These are phyloP conservation scores for Malthinus seriepunctatus DNA, from an alignment of 2,888 invertebrate genomes.

Conservation along the genomic window DNA sequence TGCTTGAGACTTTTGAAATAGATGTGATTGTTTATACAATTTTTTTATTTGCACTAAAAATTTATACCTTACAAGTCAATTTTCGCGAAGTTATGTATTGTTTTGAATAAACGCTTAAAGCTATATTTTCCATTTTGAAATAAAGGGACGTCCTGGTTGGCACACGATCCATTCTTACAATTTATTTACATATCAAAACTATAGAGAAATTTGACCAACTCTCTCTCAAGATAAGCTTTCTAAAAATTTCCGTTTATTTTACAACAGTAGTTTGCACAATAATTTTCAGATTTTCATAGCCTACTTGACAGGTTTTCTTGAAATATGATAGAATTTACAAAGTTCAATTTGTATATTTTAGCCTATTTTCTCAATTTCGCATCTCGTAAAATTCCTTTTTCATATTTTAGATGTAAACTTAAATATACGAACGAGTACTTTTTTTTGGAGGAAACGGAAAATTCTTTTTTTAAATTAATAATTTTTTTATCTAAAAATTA, in stretches of 20 bases:
- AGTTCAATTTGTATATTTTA: conserved; percentile 4
- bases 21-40: too few relatives aligned
- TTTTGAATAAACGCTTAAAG: too few relatives aligned
- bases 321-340: conserved; percentile 3
- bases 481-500: too few relatives aligned
- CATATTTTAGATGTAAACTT: neutral
- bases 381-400: neutral
- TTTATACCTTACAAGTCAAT: too few relatives aligned
- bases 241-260: conserved; percentile 9
- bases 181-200: conserved; percentile 14
- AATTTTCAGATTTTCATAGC: conserved; percentile 11
- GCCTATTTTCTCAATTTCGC: conserved; percentile 1
- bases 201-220: conserved; percentile 15
- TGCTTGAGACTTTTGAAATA: too few relatives aligned
- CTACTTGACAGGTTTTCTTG: conserved; percentile 6
- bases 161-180: conserved; percentile 1
- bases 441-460: neutral
- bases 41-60: too few relatives aligned
- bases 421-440: neutral
- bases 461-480: too few relatives aligned
- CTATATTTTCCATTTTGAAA: too few relatives aligned
- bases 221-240: conserved; percentile 8
- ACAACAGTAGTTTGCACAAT: conserved; percentile 9
- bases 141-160: too few relatives aligned
- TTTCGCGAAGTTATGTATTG: too few relatives aligned